Percentiles rank a stretch among this genome's conserved stretches.
These are phyloP conservation scores for Lasioglossum pauxillum DNA, from an alignment of 2,888 invertebrate species.

Conservation along the genomic window DNA sequence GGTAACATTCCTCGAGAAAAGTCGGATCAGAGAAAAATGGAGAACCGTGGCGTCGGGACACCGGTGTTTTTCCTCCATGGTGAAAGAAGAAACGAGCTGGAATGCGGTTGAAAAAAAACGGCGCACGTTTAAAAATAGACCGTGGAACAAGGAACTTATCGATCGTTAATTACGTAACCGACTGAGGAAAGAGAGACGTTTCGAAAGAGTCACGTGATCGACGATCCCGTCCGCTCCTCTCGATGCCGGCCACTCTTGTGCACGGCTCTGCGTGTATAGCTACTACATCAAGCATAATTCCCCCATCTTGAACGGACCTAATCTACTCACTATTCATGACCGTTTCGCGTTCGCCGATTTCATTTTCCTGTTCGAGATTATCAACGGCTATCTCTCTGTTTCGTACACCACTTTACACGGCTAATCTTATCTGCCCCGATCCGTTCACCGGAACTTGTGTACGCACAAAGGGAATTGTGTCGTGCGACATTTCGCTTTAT, in stretches of 20 bases:
- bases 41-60: neutral
- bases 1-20: neutral
- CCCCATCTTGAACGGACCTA: neutral
- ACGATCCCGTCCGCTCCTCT: conserved; percentile 28
- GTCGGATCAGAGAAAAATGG: neutral
- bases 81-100: neutral
- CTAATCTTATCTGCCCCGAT: neutral
- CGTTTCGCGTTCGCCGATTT: conserved; percentile 1
- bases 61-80: neutral
- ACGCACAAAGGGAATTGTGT: neutral
- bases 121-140: conserved; percentile 3
- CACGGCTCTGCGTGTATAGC: neutral
- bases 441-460: neutral
- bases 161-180: conserved; percentile 39
- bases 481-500: neutral
- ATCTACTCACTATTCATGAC: neutral
- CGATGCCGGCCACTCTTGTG: neutral
- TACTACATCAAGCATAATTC: conserved; percentile 9
- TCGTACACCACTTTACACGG: neutral
- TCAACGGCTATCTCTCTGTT: neutral
- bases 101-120: neutral
- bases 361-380: conserved; percentile 4
- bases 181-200: conserved; percentile 16
- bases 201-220: conserved; percentile 22
- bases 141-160: conserved; percentile 24